Conservation (phyloP, 2,888 invertebrate genomes). For the Hetaerina titia region DNA sequence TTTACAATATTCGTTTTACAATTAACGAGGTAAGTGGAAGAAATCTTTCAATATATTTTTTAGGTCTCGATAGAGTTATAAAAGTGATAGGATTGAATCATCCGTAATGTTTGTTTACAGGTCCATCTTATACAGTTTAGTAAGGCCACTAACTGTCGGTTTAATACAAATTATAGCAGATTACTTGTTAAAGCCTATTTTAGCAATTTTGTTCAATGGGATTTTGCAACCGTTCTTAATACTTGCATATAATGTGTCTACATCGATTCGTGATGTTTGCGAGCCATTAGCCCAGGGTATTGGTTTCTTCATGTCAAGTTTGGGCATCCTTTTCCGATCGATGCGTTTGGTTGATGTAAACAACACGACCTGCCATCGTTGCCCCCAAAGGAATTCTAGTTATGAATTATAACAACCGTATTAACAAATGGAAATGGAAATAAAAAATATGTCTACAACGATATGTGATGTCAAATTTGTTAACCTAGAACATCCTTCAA, state of each 20-base stretch:
- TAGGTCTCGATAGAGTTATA: background rate
- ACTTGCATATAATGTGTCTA: conserved; percentile 81
- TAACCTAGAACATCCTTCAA: too few relatives aligned
- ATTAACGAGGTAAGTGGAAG: conserved; percentile 77
- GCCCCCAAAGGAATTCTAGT: background rate
- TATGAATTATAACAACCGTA: background rate
- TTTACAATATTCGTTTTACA: conserved; percentile 82
- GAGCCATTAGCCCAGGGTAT: conserved; percentile 81
- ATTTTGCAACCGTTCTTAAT: conserved; percentile 84
- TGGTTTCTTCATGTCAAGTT: conserved; percentile 76
- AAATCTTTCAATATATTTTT: background rate
- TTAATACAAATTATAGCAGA: conserved; percentile 83
- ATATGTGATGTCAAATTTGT: too few relatives aligned
- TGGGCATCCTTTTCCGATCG: conserved; percentile 9
- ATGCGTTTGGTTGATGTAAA: background rate
- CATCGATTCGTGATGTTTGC: conserved; percentile 82
- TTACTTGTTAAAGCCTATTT: conserved; percentile 83
- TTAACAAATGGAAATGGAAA: too few relatives aligned
- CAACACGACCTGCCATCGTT: background rate
- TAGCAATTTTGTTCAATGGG: conserved; percentile 83
- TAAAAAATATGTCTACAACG: too few relatives aligned
- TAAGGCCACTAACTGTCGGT: conserved; percentile 82
- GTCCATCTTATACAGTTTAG: conserved; percentile 80
- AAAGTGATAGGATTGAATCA: too few relatives aligned
- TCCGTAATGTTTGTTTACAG: conserved; percentile 73